Base-by-base conservation (phyloP, 2,113 vertebrate genomes). In the Microcebus tavaratra region DNA sequence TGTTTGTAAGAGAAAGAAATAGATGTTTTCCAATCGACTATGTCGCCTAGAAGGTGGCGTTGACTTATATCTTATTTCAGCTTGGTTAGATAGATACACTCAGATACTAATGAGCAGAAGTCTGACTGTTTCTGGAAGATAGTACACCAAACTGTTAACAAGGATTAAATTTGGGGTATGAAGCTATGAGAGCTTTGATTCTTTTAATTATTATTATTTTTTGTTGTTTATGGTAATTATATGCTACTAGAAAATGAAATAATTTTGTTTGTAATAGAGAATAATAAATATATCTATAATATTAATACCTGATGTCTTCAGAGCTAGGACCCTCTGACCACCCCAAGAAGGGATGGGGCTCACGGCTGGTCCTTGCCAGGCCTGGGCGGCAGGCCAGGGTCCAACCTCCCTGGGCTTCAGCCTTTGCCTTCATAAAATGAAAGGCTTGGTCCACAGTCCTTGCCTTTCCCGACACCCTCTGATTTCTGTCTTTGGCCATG, bases 381-480 rank as follows among this genome's bases (percentile, higher is more conserved):
- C 50, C 50, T 53, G 50, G 50, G 50, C 13, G 50, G 14, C 15
- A 53, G 3, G 14, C 14, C 14, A 53, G 50, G 27, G 11, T 39
- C 31, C 34, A 25, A 0, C 42, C n/a, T 88, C 42, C 55, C 85
- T 45, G 27, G 57, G 70, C 21, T 75, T 87, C 8, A 45, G 57
- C 36, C 85, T 94, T 75, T 84, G 23, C 36, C 50, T 80, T n/a
- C 29, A 17, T 12, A 68, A 57, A 89, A 90, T 55, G n/a, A 57
- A 91, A 36, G 12, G 3, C 27, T 36, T 25, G 25, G 53, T 31
- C n/a, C 10, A 39, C 45, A 1, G 25, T 73, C 31, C 61, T 90
- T 48, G 39, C 39, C 53, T 76, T 57, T 83, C 67, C 48, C 1
- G 10, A 25, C 1, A 1, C 86, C 42, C 31, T 87, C 63, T 63